phyloP scores from a whole-genome alignment of 64 coral and sea anemone species.

The Porites australiensis region DNA sequence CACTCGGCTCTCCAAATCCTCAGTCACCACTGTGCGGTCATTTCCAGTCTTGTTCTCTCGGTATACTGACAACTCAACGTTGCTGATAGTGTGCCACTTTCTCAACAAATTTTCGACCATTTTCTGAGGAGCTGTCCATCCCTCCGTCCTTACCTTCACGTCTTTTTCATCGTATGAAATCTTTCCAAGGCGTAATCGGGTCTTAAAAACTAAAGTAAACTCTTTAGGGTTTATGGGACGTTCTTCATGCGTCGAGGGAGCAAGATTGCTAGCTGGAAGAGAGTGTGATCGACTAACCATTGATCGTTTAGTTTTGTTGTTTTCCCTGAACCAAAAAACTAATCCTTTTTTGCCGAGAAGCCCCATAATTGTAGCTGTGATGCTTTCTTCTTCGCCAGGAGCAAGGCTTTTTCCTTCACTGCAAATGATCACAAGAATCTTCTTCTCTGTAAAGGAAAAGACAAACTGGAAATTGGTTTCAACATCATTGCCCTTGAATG shows the following conservation, averaged over 20 bases:
- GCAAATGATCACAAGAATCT: not conserved
- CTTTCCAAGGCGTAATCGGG: not conserved
- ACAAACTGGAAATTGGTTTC: not conserved
- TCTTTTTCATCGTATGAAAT: slow-evolving; percentile 24
- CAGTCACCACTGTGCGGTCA: not conserved
- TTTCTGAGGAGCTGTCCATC: not conserved
- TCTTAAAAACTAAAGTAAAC: not conserved
- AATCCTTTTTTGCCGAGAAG: not conserved
- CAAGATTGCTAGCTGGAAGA: no score
- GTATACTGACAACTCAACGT: slow-evolving; percentile 4
- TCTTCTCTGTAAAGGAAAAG: not conserved
- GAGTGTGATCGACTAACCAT: not conserved
- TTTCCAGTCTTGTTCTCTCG: not conserved
- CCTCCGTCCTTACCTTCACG: not conserved
- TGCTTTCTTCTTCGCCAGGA: not conserved
- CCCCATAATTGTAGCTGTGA: not conserved
- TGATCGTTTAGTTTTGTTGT: not conserved
- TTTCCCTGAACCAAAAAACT: slow-evolving; percentile 1
- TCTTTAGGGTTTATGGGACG: no score
- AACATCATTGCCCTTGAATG: no score
- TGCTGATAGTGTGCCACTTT: not conserved
- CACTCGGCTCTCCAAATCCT: no score
- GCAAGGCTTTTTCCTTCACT: not conserved
- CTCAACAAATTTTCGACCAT: not conserved
- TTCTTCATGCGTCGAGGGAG: no score